Base-by-base conservation (phyloP, 2,113 vertebrate genomes). In the Trematomus loennbergii region DNA sequence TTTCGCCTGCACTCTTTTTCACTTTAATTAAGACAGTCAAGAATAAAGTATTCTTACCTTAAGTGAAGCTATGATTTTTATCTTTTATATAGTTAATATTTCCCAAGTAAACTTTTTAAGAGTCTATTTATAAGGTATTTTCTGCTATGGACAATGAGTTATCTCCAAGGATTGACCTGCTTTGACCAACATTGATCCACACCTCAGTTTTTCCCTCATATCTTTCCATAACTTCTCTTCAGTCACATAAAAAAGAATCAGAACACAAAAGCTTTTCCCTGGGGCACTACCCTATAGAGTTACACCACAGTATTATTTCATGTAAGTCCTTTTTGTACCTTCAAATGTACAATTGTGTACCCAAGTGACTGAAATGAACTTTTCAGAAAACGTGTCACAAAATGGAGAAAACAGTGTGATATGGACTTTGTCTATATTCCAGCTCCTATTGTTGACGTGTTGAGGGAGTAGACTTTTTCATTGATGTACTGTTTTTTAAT, bases 1-100 rank as follows among this genome's bases (percentile, higher is more conserved):
- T 78, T 67, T 69, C 71, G 8, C 53, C 55, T 15, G 55, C 65
- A 53, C 65, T 67, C 55, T 74, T 74, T 53, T 58, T 85, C 17
- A 45, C 67, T 12, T 25, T 74, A 82, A 85, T 79, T 78, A 86
- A 75, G 40, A 65, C 68, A 62, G 40, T n/a, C 5, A 13, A 52
- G 81, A 66, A 53, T 50, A 62, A 68, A 74, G 20, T 5, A 48
- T 40, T 66, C 5, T 59, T 61, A 53, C 66, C 18, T 40, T 22
- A 50, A 68, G 18, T 43, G 20, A 71, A 20, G 59, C n/a, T 49
- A 45, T 49, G 29, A 61, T 62, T n/a, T 78, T 58, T 36, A 68
- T 55, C 5, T 81, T 20, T 16, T 64, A 61, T n/a, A 53, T 50
- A 59, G 45, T 74, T 67, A 25, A 43, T 45, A 63, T 69, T 43